Percentiles rank a stretch among this genome's conserved stretches.
Evolutionary conservation across 2,888 invertebrate species (phyloP).

Genomic region (Timema podura): DNA sequence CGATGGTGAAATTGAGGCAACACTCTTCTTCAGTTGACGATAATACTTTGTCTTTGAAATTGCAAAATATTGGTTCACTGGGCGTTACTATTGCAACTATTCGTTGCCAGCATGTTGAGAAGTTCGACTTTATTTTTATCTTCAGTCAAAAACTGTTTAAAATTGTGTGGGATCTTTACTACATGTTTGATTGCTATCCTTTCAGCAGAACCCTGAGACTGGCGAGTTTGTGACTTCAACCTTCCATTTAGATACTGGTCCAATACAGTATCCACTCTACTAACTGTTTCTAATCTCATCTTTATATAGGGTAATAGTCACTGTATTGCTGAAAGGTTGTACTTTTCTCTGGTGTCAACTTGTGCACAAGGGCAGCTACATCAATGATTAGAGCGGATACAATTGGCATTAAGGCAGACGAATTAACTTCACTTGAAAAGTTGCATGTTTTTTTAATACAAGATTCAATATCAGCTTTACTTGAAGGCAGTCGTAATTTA

Average conservation of each 20-base stretch:
- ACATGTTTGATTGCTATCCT: neutral
- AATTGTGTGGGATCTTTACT: neutral
- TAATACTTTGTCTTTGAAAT: conserved; percentile 10
- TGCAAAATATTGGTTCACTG: conserved; percentile 7
- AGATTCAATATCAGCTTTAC: neutral
- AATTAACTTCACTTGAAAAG: neutral
- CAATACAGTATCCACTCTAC: neutral
- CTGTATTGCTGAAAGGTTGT: conserved; percentile 12
- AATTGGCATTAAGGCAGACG: neutral
- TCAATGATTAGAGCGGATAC: neutral
- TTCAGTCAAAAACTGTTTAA: conserved; percentile 11
- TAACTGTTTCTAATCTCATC: neutral
- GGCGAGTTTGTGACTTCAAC: conserved; percentile 9
- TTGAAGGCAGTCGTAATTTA: neutral
- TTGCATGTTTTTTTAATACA: conserved; percentile 6
- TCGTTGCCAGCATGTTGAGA: conserved; percentile 10
- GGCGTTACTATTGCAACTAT: neutral
- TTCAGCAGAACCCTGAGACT: conserved; percentile 9
- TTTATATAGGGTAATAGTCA: neutral
- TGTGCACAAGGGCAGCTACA: conserved; percentile 12
- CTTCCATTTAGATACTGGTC: conserved; percentile 14
- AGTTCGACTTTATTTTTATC: conserved; percentile 14
- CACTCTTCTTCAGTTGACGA: conserved; percentile 1
- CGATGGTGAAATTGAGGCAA: conserved; percentile 12
- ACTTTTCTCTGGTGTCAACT: neutral